Base-by-base conservation (phyloP, 2,888 invertebrate genomes). In the Aplocera efformata region DNA sequence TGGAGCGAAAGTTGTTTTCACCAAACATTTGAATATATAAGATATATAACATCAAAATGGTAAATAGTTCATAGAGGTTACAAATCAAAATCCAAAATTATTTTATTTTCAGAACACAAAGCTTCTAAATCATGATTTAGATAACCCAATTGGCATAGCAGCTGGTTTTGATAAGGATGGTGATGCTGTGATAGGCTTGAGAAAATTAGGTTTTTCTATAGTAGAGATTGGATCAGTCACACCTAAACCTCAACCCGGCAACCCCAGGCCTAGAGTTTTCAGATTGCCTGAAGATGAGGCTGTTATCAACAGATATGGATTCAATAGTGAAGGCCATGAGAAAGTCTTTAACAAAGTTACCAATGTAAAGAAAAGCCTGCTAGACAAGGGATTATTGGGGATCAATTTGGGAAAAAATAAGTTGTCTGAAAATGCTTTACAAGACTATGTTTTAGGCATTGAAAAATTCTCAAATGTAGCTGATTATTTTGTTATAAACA, bases 131-230 rank as follows among this genome's bases (percentile, higher is more conserved):
- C 88, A 91, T 48, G 75, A 92, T 7, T 91, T 99, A 47, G 86
- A 90, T 37, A 98, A 98, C 85, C 99, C 99, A 0, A 80, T 99
- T 58, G 99, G 99, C n/a, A 92, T 99, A 65, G 99, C 99, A 13
- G 99, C 99, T 41, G 99, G 99, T 4, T 99, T 99, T 84, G 99
- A 99, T 78, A 99, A 99, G 79, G 93, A 99, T 80, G 98, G 94
- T 4, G 98, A 98, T 86, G 97, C 96, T 10, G 89, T 98, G 1
- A 78, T 92, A 60, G 96, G 96, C 0, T 80, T 99, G 24, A 89
- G 91, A 47, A 92, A 93, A 62, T 83, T 97, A 41, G 99, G 99
- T 0, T 98, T 99, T 81, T 96, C 98, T 3, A 96, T 98, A 76
- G 92, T 99, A 10, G 99, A 99, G 90, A 92, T 99, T 58, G 99